Base-by-base conservation (phyloP, 2,888 invertebrate genomes). In the Pteria penguin region DNA sequence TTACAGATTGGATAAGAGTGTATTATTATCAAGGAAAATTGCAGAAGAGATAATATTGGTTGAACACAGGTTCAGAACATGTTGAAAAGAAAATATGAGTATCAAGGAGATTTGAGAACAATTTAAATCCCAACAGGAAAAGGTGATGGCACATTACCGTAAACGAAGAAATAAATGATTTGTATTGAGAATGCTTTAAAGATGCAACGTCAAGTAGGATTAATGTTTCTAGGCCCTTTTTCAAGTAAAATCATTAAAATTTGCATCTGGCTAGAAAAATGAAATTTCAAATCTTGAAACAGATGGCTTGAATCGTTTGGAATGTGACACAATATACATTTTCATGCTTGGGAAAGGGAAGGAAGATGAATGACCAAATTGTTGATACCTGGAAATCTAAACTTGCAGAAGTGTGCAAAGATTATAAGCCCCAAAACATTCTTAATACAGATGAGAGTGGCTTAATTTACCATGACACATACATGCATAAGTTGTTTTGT, bases 151-250 rank as follows among this genome's bases (percentile, higher is more conserved):
- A 66, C n/a, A 52, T 31, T 3, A 76, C 79, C 2, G 77, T 63
- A 0, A 76, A 79, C 52, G 77, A 79, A 27, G 76, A 78, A 5
- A 75, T 82, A 1, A 78, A 82, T 57, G 72, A 75, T 11, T 32
- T 82, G 2, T 63, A 67, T 32, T 70, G 62, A 36, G 24, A 74
- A 26, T 81, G 80, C 77, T 79, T 82, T 32, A 29, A 74, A 22
- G 74, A 82, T 55, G 72, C 52, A 8, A 67, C 57, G 22, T n/a
- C 69, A 31, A 27, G 74, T 2, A 57, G 57, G 8, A 31, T 76
- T 27, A 45, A 45, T 45, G n/a, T n/a, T n/a, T n/a, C n/a, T 8
- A 18, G 18, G 11, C 45, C 45, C 45, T 45, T 45, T 18, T 45
- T 8, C 45, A 45, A 45, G 45, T 14, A 45, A 45, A 45, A 45